Evolutionary conservation across 2,113 vertebrate genomes (phyloP).

Genomic region (Chionodraco myersi): DNA sequence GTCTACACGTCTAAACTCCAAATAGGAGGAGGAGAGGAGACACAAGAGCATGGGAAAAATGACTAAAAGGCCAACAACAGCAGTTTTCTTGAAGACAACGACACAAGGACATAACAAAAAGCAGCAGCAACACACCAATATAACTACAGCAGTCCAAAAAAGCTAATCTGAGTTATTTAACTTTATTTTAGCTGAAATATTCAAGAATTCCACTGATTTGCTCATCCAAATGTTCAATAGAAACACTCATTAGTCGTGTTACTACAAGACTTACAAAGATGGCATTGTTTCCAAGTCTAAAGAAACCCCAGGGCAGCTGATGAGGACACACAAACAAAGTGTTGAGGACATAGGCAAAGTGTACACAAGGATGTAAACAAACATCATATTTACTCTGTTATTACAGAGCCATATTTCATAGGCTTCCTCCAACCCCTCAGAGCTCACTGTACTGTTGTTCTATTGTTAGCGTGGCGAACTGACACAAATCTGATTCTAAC

Average conservation of each 20-base stretch:
- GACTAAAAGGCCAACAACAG: not conserved
- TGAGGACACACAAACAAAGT: constrained; percentile 35
- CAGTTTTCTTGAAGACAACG: not conserved
- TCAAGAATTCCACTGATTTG: not conserved
- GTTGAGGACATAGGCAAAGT: constrained; percentile 16
- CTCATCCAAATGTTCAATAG: not conserved
- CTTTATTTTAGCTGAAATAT: not conserved
- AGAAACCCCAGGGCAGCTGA: constrained; percentile 26
- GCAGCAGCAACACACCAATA: not conserved
- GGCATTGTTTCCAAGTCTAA: not conserved
- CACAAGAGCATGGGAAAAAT: constrained; percentile 10
- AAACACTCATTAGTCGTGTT: not conserved
- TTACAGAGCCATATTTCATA: constrained; percentile 57
- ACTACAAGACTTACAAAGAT: not conserved
- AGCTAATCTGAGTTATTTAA: not conserved
- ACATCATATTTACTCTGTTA: constrained; percentile 67
- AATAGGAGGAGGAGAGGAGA: not conserved
- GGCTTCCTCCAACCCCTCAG: constrained; percentile 30
- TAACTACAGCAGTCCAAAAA: constrained; percentile 11
- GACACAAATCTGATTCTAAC: constrained; percentile 12
- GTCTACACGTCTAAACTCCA: not conserved
- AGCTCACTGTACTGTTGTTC: constrained; percentile 51
- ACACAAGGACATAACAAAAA: not conserved
- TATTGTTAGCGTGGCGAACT: not conserved
- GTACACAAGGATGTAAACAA: constrained; percentile 30